Evolutionary conservation across 2,797 vertebrate genomes (phyloP).

Genomic region (Todus mexicanus): DNA sequence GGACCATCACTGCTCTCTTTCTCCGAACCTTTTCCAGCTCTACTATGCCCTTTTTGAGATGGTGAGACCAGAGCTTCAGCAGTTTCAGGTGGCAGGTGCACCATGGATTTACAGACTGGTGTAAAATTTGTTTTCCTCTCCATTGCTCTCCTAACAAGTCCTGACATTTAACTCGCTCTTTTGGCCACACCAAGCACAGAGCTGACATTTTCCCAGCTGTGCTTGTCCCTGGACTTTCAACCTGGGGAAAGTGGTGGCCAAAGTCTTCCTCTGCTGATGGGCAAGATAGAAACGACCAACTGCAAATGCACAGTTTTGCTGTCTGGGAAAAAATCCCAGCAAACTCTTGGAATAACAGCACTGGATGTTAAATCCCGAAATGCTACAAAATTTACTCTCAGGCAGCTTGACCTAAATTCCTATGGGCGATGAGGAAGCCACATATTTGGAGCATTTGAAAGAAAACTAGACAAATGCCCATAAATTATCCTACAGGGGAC

Average conservation of each 20-base stretch:
- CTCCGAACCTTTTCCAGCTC: not conserved
- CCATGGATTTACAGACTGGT: not conserved
- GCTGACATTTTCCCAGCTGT: not conserved
- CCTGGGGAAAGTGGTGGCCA: not conserved
- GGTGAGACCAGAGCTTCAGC: not conserved
- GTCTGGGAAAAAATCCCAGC: not conserved
- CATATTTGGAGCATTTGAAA: slow-evolving; percentile 42
- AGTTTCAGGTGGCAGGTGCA: not conserved
- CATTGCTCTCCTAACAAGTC: not conserved
- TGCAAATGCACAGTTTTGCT: not conserved
- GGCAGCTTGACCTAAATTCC: slow-evolving; percentile 59
- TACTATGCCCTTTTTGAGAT: not conserved
- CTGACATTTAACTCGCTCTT: not conserved
- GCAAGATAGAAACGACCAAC: not conserved
- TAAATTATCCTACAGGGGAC: slow-evolving; percentile 27
- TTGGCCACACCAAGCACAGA: not conserved
- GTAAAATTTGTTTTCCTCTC: not conserved
- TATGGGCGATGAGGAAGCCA: not conserved
- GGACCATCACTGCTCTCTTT: not conserved
- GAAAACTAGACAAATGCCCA: slow-evolving; percentile 22
- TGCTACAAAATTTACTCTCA: not conserved
- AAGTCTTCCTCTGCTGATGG: not conserved
- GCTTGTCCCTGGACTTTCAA: not conserved
- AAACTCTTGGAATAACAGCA: not conserved
- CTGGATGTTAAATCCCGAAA: not conserved